phyloP scores from a whole-genome alignment of 1,140 invertebrate genomes.

The Oncopodura yosiiana region DNA sequence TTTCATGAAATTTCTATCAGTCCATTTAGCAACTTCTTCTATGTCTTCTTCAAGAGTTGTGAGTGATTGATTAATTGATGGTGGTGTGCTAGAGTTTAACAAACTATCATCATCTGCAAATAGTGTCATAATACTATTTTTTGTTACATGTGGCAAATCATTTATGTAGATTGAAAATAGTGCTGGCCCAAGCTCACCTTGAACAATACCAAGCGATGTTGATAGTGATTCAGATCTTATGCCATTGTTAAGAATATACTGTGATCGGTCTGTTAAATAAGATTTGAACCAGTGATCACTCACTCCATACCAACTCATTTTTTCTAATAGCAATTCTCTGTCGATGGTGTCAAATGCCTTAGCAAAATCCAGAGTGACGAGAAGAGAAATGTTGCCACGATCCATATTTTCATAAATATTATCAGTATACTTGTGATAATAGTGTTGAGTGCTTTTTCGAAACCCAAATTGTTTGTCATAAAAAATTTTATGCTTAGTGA shows the following conservation, averaged over 20 bases:
- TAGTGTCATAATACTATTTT: conserved; percentile 15
- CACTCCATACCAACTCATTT: conserved; percentile 21
- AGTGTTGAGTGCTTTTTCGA: not conserved
- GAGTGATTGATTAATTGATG: conserved; percentile 8
- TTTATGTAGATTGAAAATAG: conserved; percentile 35
- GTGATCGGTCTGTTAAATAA: conserved; percentile 3
- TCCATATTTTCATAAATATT: conserved; percentile 5
- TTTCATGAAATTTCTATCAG: not conserved
- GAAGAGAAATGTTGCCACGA: not conserved
- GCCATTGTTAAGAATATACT: not conserved
- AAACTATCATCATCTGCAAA: conserved; percentile 39
- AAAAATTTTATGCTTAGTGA: not conserved
- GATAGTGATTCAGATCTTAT: not conserved
- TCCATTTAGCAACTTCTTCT: not conserved
- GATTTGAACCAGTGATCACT: not conserved
- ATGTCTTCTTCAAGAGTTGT: not conserved
- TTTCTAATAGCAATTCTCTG: not conserved
- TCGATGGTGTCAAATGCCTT: conserved; percentile 15
- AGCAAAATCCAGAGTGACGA: conserved; percentile 1
- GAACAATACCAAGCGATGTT: conserved; percentile 33
- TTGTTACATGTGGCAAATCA: conserved; percentile 24
- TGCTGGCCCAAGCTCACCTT: conserved; percentile 35
- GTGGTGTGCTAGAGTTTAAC: too few species aligned
- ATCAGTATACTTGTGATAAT: conserved; percentile 2
- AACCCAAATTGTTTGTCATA: conserved; percentile 17